phyloP scores from a whole-genome alignment of 2,113 vertebrate genomes.

The Dinomys branickii region DNA sequence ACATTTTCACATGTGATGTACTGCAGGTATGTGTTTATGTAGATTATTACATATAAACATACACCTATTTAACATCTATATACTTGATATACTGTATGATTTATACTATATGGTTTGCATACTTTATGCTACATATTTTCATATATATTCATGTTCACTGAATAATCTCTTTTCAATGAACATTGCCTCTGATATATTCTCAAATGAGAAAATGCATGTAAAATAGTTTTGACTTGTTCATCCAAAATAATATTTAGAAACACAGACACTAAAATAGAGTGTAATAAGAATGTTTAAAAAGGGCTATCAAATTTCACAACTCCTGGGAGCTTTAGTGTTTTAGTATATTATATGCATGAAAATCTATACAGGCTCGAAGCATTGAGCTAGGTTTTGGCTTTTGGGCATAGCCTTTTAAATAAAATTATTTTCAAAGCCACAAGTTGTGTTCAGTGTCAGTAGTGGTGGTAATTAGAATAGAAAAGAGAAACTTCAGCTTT shows the following conservation, averaged over 20 bases:
- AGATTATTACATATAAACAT: neutral
- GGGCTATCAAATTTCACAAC: neutral
- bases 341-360: neutral
- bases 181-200: neutral
- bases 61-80: neutral
- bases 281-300: neutral
- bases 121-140: neutral
- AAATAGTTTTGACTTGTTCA: neutral
- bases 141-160: neutral
- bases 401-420: neutral
- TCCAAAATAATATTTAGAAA: neutral
- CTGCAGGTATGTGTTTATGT: neutral
- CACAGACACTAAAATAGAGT: neutral
- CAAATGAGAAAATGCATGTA: neutral
- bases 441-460: neutral
- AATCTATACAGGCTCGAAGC: neutral
- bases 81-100: neutral
- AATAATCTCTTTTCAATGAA: neutral
- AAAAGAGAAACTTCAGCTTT: neutral
- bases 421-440: neutral
- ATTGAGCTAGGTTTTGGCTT: neutral
- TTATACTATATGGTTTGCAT: neutral
- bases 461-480: neutral
- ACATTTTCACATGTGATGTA: neutral
- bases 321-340: neutral